Evolutionary conservation across 2,888 invertebrate genomes (phyloP), one percentile per base, ranked within the genome.

Genomic region (Ophion obscuratus): DNA sequence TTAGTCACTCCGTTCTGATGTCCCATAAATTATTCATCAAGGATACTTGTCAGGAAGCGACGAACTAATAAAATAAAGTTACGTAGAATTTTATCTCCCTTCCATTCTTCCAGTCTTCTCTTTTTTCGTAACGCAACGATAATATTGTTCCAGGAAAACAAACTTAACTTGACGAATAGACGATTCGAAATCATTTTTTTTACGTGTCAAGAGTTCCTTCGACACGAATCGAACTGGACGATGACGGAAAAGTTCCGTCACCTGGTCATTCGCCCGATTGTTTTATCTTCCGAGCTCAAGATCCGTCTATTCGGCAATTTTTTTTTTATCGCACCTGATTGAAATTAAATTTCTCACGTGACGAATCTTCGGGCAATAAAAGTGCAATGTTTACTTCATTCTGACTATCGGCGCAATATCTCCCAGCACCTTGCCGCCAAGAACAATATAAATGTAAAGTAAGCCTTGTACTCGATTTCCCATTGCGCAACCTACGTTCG

Each of bases 401-500:
- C 11, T 68, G 27, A 53, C 64, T 6, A 24, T 71, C 62, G 57
- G 47, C 61, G 59, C 27, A 79, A 61, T 74, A 76, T 73, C 62
- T 66, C 40, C 44, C 73, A 77, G 64, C 64, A 68, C 62, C 47
- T 73, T 70, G 44, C 64, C 64, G 67, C 71, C 36, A 66, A 61
- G 47, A 80, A 67, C 70, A 67, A 85, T 81, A 74, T 81, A 81
- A 85, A 78, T 85, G 57, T 83, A 83, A 73, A 61, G 73, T 44
- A 53, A 86, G 80, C 86, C 86, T 86, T 86, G 86, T 86, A 74
- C 86, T 73, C 83, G 86, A 86, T 86, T 86, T 80, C 74, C 57
- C 57, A 86, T 86, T 86, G 83, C 80, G 86, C 77, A 86, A 5
- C 11, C 24, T n/a, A 53, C 53, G 17, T 77, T 64, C 44, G 59